Conservation (phyloP, 2,888 invertebrate species). For the Carpatolechia fugitivella region DNA sequence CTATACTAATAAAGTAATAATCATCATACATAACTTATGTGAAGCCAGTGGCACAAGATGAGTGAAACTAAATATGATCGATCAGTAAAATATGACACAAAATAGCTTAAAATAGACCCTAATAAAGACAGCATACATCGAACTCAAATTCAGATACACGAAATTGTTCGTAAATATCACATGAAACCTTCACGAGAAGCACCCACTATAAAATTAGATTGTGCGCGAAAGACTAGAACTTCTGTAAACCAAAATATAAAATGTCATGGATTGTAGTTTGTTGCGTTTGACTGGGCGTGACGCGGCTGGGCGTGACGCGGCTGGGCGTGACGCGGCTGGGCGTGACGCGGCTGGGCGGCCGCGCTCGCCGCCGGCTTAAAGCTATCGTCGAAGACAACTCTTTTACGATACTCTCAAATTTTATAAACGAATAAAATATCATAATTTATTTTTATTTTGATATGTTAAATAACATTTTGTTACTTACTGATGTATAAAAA, state of each 20-base stretch:
- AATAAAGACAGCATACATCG: slow-evolving; percentile 44
- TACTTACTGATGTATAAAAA: slow-evolving; percentile 5
- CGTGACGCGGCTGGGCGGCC: slow-evolving; percentile 18
- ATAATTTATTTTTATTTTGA: slow-evolving; percentile 28
- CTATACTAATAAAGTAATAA: slow-evolving; percentile 41
- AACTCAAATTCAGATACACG: slow-evolving; percentile 48
- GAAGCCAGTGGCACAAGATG: slow-evolving; percentile 73
- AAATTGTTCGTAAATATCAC: slow-evolving; percentile 61
- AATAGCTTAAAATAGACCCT: slow-evolving; percentile 55
- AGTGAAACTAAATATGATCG: slow-evolving; percentile 53
- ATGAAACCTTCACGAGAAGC: slow-evolving; percentile 68
- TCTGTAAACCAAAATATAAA: slow-evolving; percentile 49
- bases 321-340: slow-evolving; percentile 17
- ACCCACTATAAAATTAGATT: slow-evolving; percentile 62
- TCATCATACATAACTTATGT: slow-evolving; percentile 46
- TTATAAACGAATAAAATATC: slow-evolving; percentile 21
- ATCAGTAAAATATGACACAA: slow-evolving; percentile 73
- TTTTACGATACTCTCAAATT: slow-evolving; percentile 23
- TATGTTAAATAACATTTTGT: slow-evolving; percentile 33
- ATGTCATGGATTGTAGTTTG: slow-evolving; percentile 56
- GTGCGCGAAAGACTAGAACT: slow-evolving; percentile 76
- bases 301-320: slow-evolving; percentile 21
- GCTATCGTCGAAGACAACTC: slow-evolving; percentile 52
- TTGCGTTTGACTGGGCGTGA: slow-evolving; percentile 14
- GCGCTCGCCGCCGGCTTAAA: slow-evolving; percentile 47